These are phyloP conservation scores for Drosophila macrothrix DNA, from an alignment of 2,888 invertebrate species.

Conservation along the genomic window DNA sequence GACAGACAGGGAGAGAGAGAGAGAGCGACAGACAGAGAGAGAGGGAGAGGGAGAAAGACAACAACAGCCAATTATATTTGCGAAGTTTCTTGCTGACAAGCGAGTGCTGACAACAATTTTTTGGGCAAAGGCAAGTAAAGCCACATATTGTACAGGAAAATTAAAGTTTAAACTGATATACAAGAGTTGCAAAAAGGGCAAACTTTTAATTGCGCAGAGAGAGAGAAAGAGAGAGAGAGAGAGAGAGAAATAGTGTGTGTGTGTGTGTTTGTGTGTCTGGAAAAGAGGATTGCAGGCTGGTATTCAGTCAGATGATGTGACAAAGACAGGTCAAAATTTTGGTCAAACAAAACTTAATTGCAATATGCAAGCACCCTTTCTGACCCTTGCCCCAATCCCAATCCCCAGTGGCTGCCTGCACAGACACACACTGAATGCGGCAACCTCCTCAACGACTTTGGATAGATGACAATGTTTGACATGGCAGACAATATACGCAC, in stretches of 20 bases:
- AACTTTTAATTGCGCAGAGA: constrained; percentile 69
- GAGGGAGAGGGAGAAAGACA: constrained; percentile 9
- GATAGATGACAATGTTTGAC: constrained; percentile 77
- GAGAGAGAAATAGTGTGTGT: not conserved
- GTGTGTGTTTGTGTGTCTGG: not conserved
- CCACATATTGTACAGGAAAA: constrained; percentile 64
- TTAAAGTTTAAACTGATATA: constrained; percentile 56
- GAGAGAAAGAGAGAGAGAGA: constrained; percentile 3
- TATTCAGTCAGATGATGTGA: constrained; percentile 38
- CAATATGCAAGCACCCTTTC: constrained; percentile 63
- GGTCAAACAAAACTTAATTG: constrained; percentile 73
- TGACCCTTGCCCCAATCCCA: not conserved
- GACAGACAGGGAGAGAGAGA: not conserved
- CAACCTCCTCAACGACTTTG: constrained; percentile 49
- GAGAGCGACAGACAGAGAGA: not conserved
- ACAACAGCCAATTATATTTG: constrained; percentile 51
- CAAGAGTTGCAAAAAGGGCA: constrained; percentile 27
- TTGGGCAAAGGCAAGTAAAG: constrained; percentile 13
- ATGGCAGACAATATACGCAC: constrained; percentile 66
- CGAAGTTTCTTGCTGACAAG: constrained; percentile 27
- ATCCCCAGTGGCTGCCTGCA: not conserved
- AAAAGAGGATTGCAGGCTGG: not conserved
- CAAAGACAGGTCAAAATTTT: constrained; percentile 58
- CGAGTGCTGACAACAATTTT: constrained; percentile 5
- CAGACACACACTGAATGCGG: not conserved